A percentile compares a stretch with the other conserved stretches of the same genome.
Evolutionary conservation across 1,140 invertebrate genomes (phyloP).

Genomic region (Drosophila tropicalis): DNA sequence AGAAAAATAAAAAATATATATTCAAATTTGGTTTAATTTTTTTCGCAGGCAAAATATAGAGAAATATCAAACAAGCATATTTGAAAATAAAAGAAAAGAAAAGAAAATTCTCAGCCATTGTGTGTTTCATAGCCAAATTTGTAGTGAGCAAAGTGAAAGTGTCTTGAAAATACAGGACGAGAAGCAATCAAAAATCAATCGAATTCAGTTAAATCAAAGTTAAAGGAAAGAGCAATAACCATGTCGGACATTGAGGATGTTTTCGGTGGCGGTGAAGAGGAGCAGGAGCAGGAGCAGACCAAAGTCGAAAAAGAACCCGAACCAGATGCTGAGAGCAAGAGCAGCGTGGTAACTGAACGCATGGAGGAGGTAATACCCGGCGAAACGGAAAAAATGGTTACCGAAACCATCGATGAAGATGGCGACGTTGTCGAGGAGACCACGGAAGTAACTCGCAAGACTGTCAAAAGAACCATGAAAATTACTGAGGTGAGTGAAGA

Average conservation of each 20-base stretch:
- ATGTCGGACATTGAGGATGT: conserved; percentile 81
- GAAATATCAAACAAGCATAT: conserved; percentile 12
- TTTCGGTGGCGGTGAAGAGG: conserved; percentile 60
- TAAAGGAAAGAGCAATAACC: conserved; percentile 36
- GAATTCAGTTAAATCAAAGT: conserved; percentile 15
- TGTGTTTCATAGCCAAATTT: conserved; percentile 37
- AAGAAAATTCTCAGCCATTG: conserved; percentile 39
- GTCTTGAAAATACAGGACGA: conserved; percentile 36
- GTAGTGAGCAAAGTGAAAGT: conserved; percentile 70
- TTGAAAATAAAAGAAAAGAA: conserved; percentile 21
- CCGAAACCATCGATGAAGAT: conserved; percentile 78
- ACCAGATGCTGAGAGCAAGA: conserved; percentile 61
- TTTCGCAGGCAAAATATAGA: conserved; percentile 47
- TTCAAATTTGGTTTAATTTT: conserved; percentile 44
- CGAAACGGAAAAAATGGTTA: conserved; percentile 76
- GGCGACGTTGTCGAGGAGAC: conserved; percentile 80
- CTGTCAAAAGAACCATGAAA: conserved; percentile 81
- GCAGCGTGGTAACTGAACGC: conserved; percentile 64
- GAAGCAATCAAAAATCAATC: conserved; percentile 19
- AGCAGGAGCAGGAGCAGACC: conserved; percentile 32
- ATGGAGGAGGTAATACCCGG: conserved; percentile 74
- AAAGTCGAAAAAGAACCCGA: conserved; percentile 22
- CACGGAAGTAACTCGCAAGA: conserved; percentile 77
- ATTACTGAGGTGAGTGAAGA: conserved; percentile 77
- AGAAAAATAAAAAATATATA: conserved; percentile 25